Evolutionary conservation across 1,140 invertebrate genomes (phyloP).

Genomic region (Palaemon carinicauda): DNA sequence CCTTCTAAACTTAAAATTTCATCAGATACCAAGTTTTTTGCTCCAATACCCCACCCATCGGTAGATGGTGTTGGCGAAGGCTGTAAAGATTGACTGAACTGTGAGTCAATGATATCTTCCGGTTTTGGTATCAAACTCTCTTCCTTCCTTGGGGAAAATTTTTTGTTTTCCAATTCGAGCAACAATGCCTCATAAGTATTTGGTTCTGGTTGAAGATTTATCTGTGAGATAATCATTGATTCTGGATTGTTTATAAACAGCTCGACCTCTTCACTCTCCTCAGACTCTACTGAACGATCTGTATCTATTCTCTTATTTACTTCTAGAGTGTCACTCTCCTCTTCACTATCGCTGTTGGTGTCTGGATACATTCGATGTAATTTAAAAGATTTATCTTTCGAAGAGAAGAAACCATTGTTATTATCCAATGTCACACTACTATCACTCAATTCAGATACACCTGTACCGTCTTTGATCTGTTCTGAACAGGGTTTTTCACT

Average conservation of each 20-base stretch:
- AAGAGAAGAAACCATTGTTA: no score
- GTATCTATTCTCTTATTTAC: neutral
- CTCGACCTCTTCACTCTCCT: conserved; percentile 13
- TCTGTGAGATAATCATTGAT: neutral
- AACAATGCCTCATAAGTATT: neutral
- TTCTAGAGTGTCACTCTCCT: neutral
- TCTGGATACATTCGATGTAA: conserved; percentile 50
- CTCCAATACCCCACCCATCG: conserved; percentile 22
- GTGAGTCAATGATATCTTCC: neutral
- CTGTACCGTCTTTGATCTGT: neutral
- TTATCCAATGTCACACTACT: no score
- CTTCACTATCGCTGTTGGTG: conserved; percentile 25
- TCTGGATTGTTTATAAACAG: conserved; percentile 41
- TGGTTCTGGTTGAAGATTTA: neutral
- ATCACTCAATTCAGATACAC: no score
- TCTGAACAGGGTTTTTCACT: neutral
- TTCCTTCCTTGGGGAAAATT: neutral
- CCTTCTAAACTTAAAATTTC: conserved; percentile 3
- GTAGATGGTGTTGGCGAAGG: no score
- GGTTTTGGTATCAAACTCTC: neutral
- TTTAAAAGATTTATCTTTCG: neutral
- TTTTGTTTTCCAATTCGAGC: neutral
- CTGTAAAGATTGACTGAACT: no score
- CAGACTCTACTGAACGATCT: neutral
- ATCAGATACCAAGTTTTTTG: neutral